Conservation (phyloP, 2,797 vertebrate genomes). For the Dendrocincla tyrannina region DNA sequence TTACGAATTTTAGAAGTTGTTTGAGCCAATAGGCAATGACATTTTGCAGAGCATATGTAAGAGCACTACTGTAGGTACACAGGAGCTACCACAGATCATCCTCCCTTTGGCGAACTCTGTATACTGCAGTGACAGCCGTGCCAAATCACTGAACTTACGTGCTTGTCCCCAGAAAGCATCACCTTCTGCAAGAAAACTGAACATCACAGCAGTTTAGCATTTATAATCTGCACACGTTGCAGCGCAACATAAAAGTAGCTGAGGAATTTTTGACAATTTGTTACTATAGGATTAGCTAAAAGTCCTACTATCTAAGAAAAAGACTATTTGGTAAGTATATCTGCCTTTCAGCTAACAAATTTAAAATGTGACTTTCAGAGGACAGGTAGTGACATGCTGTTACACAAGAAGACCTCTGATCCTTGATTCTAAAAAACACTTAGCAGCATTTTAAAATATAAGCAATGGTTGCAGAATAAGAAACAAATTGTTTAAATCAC, state of each 20-base stretch:
- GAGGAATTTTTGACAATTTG: background rate
- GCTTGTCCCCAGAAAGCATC: background rate
- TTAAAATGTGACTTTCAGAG: background rate
- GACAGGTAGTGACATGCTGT: background rate
- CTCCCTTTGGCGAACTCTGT: background rate
- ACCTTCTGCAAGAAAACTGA: background rate
- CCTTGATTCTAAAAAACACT: background rate
- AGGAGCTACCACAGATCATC: background rate
- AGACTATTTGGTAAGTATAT: background rate
- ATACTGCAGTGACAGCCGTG: background rate
- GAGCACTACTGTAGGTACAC: background rate
- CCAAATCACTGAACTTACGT: background rate
- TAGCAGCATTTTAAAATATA: background rate
- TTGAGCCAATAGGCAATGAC: background rate
- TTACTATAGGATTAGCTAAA: background rate
- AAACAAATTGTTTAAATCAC: background rate
- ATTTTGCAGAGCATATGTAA: background rate
- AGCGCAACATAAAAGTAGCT: background rate
- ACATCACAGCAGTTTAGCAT: background rate
- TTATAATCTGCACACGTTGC: fast-evolving
- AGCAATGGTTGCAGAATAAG: background rate
- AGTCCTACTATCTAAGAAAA: background rate
- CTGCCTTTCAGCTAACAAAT: background rate
- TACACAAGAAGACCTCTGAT: background rate
- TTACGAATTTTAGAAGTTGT: background rate